These are phyloP conservation scores for Cataglyphis rosenhaueri DNA, from an alignment of 2,888 invertebrate genomes.

Conservation along the genomic window DNA sequence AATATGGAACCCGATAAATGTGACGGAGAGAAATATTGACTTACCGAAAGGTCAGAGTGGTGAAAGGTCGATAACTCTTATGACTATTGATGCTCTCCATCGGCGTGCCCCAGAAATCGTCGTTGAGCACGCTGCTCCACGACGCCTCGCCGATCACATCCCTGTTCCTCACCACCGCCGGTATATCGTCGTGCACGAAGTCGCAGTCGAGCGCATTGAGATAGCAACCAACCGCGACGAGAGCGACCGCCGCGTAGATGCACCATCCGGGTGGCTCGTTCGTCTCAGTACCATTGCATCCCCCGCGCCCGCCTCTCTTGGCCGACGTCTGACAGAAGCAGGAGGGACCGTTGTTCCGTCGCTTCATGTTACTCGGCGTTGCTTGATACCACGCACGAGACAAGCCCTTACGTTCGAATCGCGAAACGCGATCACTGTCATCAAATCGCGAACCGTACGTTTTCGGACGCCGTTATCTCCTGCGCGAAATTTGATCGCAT, in stretches of 20 bases:
- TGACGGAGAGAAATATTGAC: slow-evolving; percentile 72
- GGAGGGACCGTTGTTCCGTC: slow-evolving; percentile 75
- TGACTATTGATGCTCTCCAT: slow-evolving; percentile 94
- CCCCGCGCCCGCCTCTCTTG: slow-evolving; percentile 78
- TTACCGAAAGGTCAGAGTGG: slow-evolving; percentile 94
- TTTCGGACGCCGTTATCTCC: slow-evolving; percentile 61
- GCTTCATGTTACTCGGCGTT: slow-evolving; percentile 72
- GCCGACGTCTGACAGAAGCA: slow-evolving; percentile 75
- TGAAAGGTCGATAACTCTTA: slow-evolving; percentile 95
- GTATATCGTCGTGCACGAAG: slow-evolving; percentile 95
- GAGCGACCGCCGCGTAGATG: slow-evolving; percentile 88
- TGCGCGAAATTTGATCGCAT: slow-evolving; percentile 30
- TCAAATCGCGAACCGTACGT: slow-evolving; percentile 45
- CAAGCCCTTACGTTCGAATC: slow-evolving; percentile 57
- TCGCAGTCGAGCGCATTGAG: slow-evolving; percentile 92
- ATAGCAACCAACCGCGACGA: slow-evolving; percentile 90
- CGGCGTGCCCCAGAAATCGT: slow-evolving; percentile 96
- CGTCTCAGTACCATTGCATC: slow-evolving; percentile 85
- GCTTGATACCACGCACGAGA: slow-evolving; percentile 51
- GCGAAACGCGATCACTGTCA: slow-evolving; percentile 61
- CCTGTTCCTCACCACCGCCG: slow-evolving; percentile 92
- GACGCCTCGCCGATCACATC: slow-evolving; percentile 91
- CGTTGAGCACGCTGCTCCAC: slow-evolving; percentile 88
- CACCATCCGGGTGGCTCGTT: slow-evolving; percentile 86
- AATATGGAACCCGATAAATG: slow-evolving; percentile 1